phyloP scores from a whole-genome alignment of 2,797 vertebrate genomes.

The Denticeps clupeoides region DNA sequence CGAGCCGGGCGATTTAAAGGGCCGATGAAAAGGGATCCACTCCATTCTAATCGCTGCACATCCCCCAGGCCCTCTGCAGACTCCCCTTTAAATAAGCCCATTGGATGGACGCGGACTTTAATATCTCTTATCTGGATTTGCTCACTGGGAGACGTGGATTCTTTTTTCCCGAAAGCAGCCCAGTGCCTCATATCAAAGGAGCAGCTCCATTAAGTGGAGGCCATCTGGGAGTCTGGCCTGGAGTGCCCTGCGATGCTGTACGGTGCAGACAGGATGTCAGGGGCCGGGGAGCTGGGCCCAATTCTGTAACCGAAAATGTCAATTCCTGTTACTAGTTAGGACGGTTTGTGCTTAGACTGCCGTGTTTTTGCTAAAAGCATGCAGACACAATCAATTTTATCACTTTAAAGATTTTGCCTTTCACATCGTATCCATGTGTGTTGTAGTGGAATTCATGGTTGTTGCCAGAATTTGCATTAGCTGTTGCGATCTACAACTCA shows the following conservation, averaged over 20 bases:
- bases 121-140: slow-evolving; percentile 31
- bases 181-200: slow-evolving; percentile 27
- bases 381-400: no score
- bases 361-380: no score
- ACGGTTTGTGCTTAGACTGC: no score
- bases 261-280: no score
- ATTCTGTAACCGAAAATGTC: slow-evolving; percentile 5
- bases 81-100: slow-evolving; percentile 32
- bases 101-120: slow-evolving; percentile 37
- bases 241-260: no score
- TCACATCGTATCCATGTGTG: no score
- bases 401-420: no score
- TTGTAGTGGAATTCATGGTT: no score
- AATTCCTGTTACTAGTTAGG: no score
- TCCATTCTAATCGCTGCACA: slow-evolving; percentile 38
- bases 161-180: slow-evolving; percentile 23
- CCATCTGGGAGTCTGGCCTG: slow-evolving; percentile 27
- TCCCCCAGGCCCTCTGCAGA: no score
- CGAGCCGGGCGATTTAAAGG: slow-evolving; percentile 48
- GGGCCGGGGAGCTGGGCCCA: slow-evolving; percentile 7
- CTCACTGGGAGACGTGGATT: slow-evolving; percentile 25
- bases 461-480: no score
- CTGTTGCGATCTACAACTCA: no score
- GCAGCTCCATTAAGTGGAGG: slow-evolving; percentile 17
- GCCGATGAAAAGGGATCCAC: slow-evolving; percentile 45